These are phyloP conservation scores for Microctenopoma steveboyesi DNA, from an alignment of 2,797 vertebrate genomes.

Conservation along the genomic window DNA sequence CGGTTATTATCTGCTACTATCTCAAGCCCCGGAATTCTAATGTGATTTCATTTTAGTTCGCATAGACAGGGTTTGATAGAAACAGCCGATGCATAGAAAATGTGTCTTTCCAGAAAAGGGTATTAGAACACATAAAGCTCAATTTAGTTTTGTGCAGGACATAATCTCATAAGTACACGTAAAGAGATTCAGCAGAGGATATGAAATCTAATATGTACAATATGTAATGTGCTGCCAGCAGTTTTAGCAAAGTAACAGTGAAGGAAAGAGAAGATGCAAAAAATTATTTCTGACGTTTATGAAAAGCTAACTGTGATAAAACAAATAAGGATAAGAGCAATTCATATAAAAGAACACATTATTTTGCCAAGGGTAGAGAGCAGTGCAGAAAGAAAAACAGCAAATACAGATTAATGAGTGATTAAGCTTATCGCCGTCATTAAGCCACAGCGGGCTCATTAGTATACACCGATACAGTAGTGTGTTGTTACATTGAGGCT, in stretches of 20 bases:
- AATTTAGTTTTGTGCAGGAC: neutral
- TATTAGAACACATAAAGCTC: neutral
- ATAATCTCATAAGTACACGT: neutral
- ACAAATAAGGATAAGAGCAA: neutral
- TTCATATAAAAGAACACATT: neutral
- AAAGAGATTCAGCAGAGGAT: neutral
- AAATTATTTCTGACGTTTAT: neutral
- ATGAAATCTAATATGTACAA: neutral
- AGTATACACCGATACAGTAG: constrained; percentile 38
- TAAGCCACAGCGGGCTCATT: constrained; percentile 42
- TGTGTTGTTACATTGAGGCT: constrained; percentile 35
- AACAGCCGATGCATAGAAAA: neutral
- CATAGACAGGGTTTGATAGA: neutral
- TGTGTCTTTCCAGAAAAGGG: neutral
- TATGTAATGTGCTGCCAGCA: neutral
- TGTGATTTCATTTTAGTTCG: neutral
- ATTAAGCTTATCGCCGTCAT: constrained; percentile 33
- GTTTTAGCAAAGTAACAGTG: neutral
- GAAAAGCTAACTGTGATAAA: neutral
- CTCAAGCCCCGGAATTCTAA: neutral
- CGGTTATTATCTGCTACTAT: neutral
- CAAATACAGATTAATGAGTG: constrained; percentile 20
- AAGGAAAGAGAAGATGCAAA: neutral
- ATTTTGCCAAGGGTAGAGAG: neutral
- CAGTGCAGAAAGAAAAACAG: constrained; percentile 5